phyloP scores from a whole-genome alignment of 2,888 invertebrate species.

The Oligia latruncula region DNA sequence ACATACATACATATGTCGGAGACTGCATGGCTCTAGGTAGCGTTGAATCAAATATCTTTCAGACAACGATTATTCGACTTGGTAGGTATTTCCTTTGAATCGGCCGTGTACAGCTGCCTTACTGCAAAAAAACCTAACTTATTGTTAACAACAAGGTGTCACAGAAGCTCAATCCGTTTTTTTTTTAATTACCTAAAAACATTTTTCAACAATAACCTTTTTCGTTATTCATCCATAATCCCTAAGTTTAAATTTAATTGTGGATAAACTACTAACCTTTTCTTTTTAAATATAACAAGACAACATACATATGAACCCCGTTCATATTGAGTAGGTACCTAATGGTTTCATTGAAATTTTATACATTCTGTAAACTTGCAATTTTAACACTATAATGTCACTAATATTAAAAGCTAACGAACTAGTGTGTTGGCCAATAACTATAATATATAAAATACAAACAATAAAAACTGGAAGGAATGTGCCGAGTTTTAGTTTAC shows the following conservation, averaged over 20 bases:
- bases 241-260: slow-evolving; percentile 86
- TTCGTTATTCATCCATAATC: slow-evolving; percentile 85
- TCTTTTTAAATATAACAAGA: slow-evolving; percentile 86
- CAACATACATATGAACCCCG: slow-evolving; percentile 86
- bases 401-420: slow-evolving; percentile 89
- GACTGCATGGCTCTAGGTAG: background rate
- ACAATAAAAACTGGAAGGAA: slow-evolving; percentile 64
- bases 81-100: background rate
- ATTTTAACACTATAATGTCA: slow-evolving; percentile 89
- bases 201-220: slow-evolving; percentile 89
- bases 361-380: slow-evolving; percentile 83
- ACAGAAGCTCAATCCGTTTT: slow-evolving; percentile 89
- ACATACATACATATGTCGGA: background rate
- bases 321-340: slow-evolving; percentile 77
- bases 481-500: slow-evolving; percentile 52
- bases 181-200: slow-evolving; percentile 87
- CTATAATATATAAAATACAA: slow-evolving; percentile 70
- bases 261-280: slow-evolving; percentile 88
- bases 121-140: slow-evolving; percentile 72
- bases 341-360: slow-evolving; percentile 75
- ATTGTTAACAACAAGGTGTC: slow-evolving; percentile 85
- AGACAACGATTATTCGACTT: background rate
- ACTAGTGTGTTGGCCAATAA: slow-evolving; percentile 80
- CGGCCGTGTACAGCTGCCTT: slow-evolving; percentile 38
- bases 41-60: background rate